A percentile compares a stretch with the other conserved stretches of the same genome.
Evolutionary conservation across 1,140 invertebrate species (phyloP).

Genomic region (Brachionus calyciflorus): DNA sequence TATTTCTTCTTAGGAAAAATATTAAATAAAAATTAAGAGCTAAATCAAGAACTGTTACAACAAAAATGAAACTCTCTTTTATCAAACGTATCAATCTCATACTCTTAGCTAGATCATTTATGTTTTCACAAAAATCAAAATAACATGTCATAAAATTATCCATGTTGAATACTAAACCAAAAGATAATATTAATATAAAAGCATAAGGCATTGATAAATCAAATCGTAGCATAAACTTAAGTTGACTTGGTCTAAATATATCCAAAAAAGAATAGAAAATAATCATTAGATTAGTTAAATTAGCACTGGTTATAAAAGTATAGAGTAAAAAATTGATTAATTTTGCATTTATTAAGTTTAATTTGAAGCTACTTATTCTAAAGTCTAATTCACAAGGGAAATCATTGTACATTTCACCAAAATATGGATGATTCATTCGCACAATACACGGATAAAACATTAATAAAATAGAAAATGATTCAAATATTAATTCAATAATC

Average conservation of each 20-base stretch:
- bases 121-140: background rate
- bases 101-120: background rate
- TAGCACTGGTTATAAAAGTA: background rate
- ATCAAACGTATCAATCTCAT: background rate
- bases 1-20: background rate
- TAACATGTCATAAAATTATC: background rate
- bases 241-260: background rate
- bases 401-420: background rate
- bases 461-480: background rate
- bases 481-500: background rate
- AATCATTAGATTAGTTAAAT: background rate
- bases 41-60: background rate
- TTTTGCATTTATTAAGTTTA: background rate
- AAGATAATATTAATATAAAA: background rate
- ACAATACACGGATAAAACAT: background rate
- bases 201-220: background rate
- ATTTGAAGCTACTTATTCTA: background rate
- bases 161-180: background rate
- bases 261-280: background rate
- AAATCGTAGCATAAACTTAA: background rate
- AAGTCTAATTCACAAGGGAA: background rate
- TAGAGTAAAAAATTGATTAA: conserved; percentile 9
- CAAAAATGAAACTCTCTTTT: background rate
- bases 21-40: background rate
- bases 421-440: background rate